Evolutionary conservation across 2,888 invertebrate species (phyloP).

Genomic region (Brachypterus glaber): DNA sequence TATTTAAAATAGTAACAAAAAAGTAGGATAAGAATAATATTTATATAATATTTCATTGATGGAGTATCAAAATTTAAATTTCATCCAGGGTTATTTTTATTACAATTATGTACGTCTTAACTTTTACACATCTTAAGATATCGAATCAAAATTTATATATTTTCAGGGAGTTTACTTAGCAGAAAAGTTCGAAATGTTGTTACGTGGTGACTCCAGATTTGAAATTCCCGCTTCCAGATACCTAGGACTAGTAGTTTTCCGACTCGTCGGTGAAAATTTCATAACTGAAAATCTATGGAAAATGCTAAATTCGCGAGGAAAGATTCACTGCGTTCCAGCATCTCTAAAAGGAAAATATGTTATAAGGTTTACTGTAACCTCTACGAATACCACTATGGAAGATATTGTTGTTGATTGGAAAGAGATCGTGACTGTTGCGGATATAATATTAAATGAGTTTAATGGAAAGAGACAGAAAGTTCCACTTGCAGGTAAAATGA

Average conservation of each 20-base stretch:
- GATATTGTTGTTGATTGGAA: conserved; percentile 81
- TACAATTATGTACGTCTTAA: conserved; percentile 4
- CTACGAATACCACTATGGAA: conserved; percentile 69
- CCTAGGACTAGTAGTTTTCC: conserved; percentile 84
- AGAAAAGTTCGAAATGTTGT: conserved; percentile 80
- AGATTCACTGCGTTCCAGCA: conserved; percentile 90
- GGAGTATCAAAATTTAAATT: no score
- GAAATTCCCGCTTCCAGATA: conserved; percentile 83
- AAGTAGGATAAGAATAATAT: no score
- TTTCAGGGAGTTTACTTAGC: conserved; percentile 78
- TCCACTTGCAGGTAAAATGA: conserved; percentile 61
- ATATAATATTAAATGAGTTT: conserved; percentile 53
- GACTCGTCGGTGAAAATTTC: conserved; percentile 75
- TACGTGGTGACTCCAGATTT: conserved; percentile 74
- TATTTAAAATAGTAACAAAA: no score
- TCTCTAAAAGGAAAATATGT: conserved; percentile 84
- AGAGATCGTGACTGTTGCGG: conserved; percentile 67
- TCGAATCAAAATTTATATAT: conserved; percentile 8
- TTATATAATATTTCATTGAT: no score
- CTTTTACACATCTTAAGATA: no score
- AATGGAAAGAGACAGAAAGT: conserved; percentile 50
- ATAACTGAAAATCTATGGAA: conserved; percentile 83
- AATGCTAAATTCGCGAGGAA: conserved; percentile 75
- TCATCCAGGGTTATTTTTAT: no score
- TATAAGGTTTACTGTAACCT: conserved; percentile 89